Evolutionary conservation across 2,113 vertebrate species (phyloP).

Genomic region (Chloroceryle aenea): DNA sequence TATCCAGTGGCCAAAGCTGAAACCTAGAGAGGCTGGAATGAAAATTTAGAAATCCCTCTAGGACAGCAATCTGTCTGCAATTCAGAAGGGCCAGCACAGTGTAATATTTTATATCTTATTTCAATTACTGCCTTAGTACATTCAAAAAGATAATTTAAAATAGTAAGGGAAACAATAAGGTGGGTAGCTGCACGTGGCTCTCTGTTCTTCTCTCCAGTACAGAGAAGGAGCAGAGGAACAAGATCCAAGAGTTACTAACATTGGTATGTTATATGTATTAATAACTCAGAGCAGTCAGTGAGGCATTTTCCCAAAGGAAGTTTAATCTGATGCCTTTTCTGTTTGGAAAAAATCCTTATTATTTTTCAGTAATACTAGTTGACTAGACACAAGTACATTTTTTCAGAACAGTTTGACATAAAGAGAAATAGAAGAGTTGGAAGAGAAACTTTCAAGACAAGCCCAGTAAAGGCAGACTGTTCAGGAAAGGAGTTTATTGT

Average conservation of each 20-base stretch:
- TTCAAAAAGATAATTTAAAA: background rate
- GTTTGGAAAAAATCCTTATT: conserved; percentile 26
- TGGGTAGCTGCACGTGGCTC: background rate
- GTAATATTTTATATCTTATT: background rate
- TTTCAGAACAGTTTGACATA: background rate
- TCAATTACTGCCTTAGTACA: background rate
- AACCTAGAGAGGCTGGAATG: background rate
- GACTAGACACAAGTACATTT: background rate
- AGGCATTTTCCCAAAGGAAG: conserved; percentile 32
- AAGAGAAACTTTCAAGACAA: background rate
- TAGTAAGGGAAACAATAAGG: background rate
- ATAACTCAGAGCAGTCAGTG: background rate
- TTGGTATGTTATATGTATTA: background rate
- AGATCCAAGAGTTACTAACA: background rate
- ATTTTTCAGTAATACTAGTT: conserved; percentile 49
- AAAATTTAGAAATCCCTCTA: conserved; percentile 18
- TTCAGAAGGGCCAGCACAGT: background rate
- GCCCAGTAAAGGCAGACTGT: background rate
- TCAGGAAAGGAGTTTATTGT: conserved; percentile 50
- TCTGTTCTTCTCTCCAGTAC: background rate
- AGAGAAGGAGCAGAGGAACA: background rate
- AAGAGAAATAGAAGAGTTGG: background rate
- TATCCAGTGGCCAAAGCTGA: background rate
- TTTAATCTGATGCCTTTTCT: conserved; percentile 30
- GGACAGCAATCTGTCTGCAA: background rate